A percentile compares a stretch with the other conserved stretches of the same genome.
phyloP scores from a whole-genome alignment of 2,888 invertebrate genomes.

The Rhimphoctona megacephalus region DNA sequence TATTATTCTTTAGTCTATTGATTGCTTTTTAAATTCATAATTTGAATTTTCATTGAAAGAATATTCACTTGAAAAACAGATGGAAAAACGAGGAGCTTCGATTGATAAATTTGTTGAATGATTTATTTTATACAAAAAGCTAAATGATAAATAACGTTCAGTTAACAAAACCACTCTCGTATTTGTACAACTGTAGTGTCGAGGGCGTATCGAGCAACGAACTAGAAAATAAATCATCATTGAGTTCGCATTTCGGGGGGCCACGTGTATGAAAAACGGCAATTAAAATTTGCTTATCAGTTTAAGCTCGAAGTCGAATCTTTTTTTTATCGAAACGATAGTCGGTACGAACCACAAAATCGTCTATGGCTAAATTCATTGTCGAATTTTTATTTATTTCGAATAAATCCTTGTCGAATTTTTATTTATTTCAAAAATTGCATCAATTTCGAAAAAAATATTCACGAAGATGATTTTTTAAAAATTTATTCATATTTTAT shows the following conservation, averaged over 20 bases:
- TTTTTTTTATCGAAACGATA: slow-evolving; percentile 54
- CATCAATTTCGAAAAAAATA: neutral
- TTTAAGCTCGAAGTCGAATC: slow-evolving; percentile 43
- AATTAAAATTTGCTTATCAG: slow-evolving; percentile 57
- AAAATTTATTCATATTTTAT: neutral
- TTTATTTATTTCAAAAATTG: neutral
- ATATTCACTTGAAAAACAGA: neutral
- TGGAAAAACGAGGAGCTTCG: neutral
- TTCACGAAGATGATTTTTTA: neutral
- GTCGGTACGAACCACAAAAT: neutral
- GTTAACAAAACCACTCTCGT: neutral
- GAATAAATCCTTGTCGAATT: neutral
- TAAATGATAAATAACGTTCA: neutral
- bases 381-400: neutral
- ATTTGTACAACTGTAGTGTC: neutral
- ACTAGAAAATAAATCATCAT: slow-evolving; percentile 37
- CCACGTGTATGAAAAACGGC: slow-evolving; percentile 29
- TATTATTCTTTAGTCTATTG: neutral
- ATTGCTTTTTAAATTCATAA: neutral
- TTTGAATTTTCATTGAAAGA: neutral
- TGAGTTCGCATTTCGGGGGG: neutral
- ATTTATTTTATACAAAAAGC: neutral
- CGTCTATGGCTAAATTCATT: neutral
- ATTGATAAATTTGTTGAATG: neutral
- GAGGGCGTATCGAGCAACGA: neutral